These are phyloP conservation scores for Desmodus rotundus DNA, from an alignment of 2,113 vertebrate species.

Conservation along the genomic window DNA sequence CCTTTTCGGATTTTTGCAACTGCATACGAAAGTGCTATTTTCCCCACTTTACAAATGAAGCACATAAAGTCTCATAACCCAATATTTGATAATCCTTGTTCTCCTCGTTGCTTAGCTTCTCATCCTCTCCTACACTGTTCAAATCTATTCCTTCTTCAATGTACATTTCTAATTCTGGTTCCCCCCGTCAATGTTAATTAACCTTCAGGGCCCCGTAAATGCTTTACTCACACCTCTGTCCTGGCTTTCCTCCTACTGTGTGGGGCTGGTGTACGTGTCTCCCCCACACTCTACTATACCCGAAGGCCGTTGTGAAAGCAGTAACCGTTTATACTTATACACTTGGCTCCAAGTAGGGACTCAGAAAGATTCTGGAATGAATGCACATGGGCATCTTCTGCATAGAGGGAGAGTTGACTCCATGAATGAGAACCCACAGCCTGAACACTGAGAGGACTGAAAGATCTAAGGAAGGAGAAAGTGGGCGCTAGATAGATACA, in stretches of 20 bases:
- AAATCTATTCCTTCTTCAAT: background rate
- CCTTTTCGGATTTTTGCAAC: background rate
- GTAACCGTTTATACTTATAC: background rate
- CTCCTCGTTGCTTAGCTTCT: background rate
- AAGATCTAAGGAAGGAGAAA: background rate
- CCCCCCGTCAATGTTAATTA: background rate
- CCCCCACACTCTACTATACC: background rate
- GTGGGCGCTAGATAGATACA: background rate
- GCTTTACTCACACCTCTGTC: background rate
- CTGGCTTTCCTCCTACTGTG: background rate
- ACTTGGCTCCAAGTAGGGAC: background rate
- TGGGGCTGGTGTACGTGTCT: background rate
- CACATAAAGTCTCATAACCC: background rate
- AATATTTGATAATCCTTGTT: background rate
- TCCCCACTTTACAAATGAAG: background rate
- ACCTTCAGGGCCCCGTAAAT: background rate
- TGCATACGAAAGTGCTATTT: background rate
- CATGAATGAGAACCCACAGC: background rate
- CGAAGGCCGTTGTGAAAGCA: background rate
- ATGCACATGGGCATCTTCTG: background rate
- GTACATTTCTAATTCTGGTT: background rate
- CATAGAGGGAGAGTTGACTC: background rate
- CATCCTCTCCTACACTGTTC: background rate
- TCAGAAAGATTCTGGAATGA: background rate
- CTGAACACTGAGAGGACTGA: background rate